Percentiles rank a stretch among this genome's conserved stretches.
These are phyloP conservation scores for Procambarus clarkii DNA, from an alignment of 1,140 invertebrate genomes.

Conservation along the genomic window DNA sequence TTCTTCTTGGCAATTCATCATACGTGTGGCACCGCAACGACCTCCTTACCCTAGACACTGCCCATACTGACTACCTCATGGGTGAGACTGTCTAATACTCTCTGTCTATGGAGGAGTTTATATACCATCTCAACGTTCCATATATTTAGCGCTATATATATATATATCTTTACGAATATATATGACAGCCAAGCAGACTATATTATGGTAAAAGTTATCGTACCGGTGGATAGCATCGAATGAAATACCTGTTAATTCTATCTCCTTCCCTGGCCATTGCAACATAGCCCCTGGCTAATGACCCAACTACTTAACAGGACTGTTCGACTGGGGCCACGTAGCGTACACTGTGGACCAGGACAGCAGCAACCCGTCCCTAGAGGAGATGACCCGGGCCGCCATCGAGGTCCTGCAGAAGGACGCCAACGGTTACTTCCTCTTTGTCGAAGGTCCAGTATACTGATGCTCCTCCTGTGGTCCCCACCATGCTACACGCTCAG, in stretches of 20 bases:
- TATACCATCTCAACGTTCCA: too few species aligned
- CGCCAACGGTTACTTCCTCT: slow-evolving; percentile 73
- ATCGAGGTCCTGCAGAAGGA: slow-evolving; percentile 71
- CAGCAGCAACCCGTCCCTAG: slow-evolving; percentile 68
- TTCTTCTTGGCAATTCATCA: slow-evolving; percentile 81
- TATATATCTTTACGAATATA: too few species aligned
- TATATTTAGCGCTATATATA: too few species aligned
- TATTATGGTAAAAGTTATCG: too few species aligned
- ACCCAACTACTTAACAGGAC: slow-evolving; percentile 39
- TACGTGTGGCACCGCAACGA: slow-evolving; percentile 82
- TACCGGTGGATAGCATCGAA: too few species aligned
- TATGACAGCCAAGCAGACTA: too few species aligned
- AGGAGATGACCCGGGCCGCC: slow-evolving; percentile 73
- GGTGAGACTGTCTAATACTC: slow-evolving; percentile 75
- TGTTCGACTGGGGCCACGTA: slow-evolving; percentile 72
- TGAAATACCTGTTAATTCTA: too few species aligned
- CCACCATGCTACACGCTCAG: too few species aligned
- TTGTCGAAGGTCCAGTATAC: slow-evolving; percentile 73
- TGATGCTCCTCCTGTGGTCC: too few species aligned
- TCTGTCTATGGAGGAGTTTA: too few species aligned
- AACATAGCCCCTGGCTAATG: not conserved
- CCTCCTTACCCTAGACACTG: slow-evolving; percentile 77
- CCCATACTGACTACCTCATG: slow-evolving; percentile 83
- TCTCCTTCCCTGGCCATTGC: not conserved
- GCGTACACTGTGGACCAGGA: slow-evolving; percentile 63